Evolutionary conservation across 1,140 invertebrate species (phyloP).

Genomic region (Aphelenchoides fujianensis): DNA sequence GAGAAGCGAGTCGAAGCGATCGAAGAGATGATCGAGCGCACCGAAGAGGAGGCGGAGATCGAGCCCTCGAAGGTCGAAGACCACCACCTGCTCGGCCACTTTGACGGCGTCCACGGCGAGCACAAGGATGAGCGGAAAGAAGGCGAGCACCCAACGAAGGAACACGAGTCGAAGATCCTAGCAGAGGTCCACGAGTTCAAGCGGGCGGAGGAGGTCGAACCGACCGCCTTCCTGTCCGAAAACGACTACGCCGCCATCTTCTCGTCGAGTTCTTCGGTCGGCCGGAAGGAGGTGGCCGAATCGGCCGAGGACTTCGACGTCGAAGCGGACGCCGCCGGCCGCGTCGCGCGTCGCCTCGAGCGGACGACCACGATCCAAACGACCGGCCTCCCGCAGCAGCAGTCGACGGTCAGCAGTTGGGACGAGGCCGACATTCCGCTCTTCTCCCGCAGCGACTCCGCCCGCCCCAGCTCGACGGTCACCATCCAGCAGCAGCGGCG

Average conservation of each 20-base stretch:
- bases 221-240: not conserved
- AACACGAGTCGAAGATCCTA: not conserved
- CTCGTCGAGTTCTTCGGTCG: not conserved
- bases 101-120: no score
- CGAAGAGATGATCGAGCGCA: not conserved
- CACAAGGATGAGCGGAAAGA: not conserved
- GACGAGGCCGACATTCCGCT: no score
- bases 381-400: not conserved
- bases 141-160: not conserved
- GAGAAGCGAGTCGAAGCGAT: not conserved
- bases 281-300: no score
- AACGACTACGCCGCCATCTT: constrained; percentile 4
- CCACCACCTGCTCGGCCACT: not conserved
- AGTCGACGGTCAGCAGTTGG: not conserved
- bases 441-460: no score
- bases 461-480: not conserved
- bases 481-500: not conserved
- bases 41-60: constrained; percentile 2
- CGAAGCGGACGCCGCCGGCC: no score
- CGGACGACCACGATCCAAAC: not conserved
- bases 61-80: not conserved
- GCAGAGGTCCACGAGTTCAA: not conserved
- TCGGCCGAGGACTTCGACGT: no score
- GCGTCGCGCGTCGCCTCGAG: no score
- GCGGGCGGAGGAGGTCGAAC: not conserved